Evolutionary conservation across 2,888 invertebrate genomes (phyloP).

Genomic region (Strigamia maritima): DNA sequence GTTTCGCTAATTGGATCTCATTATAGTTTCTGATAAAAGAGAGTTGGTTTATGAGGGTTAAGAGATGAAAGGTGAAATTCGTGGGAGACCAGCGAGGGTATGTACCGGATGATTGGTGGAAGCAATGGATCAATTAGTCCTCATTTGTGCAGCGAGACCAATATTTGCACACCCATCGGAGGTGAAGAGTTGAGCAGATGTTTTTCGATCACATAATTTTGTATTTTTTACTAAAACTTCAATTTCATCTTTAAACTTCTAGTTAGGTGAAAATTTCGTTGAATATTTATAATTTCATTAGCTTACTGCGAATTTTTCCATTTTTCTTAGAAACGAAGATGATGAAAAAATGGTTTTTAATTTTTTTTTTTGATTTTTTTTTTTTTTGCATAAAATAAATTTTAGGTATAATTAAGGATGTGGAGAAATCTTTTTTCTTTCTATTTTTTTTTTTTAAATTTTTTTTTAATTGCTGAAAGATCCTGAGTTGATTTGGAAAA

Average conservation of each 20-base stretch:
- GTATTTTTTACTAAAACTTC: not conserved
- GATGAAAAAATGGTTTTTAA: not conserved
- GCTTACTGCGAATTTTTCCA: not conserved
- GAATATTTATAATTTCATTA: constrained; percentile 8
- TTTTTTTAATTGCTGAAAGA: not conserved
- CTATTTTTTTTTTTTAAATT: not conserved
- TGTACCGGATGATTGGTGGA: not conserved
- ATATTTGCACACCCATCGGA: not conserved
- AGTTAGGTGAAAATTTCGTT: not conserved
- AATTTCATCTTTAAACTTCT: not conserved
- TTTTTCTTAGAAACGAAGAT: not conserved
- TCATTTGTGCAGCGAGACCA: not conserved
- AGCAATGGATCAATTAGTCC: not conserved
- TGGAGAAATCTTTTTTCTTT: not conserved
- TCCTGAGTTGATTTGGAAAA: not conserved
- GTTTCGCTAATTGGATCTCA: not conserved
- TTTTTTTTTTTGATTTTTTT: not conserved
- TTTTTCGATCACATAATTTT: too few relatives aligned
- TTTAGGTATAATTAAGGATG: not conserved
- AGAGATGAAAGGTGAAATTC: constrained; percentile 10
- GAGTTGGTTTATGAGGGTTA: not conserved
- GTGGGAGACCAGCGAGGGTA: not conserved
- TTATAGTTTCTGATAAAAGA: not conserved
- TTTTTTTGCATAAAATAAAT: not conserved
- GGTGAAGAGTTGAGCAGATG: not conserved